Evolutionary conservation across 2,113 vertebrate genomes (phyloP).

Genomic region (Oreotrochilus melanogaster): DNA sequence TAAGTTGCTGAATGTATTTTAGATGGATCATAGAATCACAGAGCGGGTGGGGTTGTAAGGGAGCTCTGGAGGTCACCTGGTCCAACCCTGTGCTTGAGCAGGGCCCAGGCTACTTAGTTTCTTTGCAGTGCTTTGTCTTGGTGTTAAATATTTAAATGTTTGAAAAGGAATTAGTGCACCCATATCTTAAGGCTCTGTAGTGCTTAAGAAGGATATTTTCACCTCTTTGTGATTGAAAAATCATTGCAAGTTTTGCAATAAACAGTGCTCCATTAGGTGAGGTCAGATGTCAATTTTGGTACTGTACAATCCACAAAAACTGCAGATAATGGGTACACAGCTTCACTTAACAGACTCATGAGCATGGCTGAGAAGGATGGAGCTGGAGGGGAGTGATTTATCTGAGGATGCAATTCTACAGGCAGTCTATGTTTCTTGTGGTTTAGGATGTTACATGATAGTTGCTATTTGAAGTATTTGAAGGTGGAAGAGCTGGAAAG

Average conservation of each 20-base stretch:
- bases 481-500: not conserved
- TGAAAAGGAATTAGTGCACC: not conserved
- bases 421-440: not conserved
- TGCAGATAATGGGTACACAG: not conserved
- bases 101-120: not conserved
- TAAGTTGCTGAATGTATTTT: not conserved
- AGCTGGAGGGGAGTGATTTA: not conserved
- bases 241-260: not conserved
- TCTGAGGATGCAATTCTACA: not conserved
- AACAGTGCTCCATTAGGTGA: not conserved
- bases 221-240: not conserved
- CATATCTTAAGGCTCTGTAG: not conserved
- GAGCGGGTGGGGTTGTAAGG: not conserved
- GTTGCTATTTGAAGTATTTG: not conserved
- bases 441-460: not conserved
- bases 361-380: not conserved
- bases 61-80: not conserved
- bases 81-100: not conserved
- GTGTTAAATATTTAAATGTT: not conserved
- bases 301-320: not conserved
- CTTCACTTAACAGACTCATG: not conserved
- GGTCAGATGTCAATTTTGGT: not conserved
- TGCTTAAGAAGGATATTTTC: not conserved
- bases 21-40: not conserved
- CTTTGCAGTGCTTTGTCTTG: not conserved